These are phyloP conservation scores for Chionomys nivalis DNA, from an alignment of 2,113 vertebrate species.

Conservation along the genomic window DNA sequence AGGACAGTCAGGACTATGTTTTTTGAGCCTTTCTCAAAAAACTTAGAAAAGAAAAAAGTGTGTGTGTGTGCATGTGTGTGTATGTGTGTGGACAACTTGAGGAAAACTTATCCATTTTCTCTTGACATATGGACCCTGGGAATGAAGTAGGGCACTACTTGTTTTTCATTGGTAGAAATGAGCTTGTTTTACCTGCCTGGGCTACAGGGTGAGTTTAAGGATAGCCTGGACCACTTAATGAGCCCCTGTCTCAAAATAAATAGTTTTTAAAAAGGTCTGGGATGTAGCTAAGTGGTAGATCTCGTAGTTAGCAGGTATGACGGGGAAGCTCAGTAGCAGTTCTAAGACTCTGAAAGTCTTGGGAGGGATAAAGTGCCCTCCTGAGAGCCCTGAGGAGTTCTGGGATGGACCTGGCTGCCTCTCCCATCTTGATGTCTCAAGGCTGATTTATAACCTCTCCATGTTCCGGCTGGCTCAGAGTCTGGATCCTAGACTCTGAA, in stretches of 20 bases:
- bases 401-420: not conserved
- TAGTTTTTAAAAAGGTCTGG: not conserved
- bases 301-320: not conserved
- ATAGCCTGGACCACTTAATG: not conserved
- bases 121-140: not conserved
- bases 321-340: not conserved
- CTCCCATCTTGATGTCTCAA: not conserved
- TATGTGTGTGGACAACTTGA: not conserved
- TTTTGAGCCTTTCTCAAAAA: not conserved
- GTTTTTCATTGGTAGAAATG: not conserved
- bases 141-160: not conserved
- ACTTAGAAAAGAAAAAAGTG: not conserved
- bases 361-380: not conserved
- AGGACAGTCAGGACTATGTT: not conserved
- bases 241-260: not conserved
- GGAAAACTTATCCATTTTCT: not conserved
- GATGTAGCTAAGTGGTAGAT: not conserved
- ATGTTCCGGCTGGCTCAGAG: not conserved
- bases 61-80: too few relatives aligned
- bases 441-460: not conserved
- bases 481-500: not conserved
- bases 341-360: not conserved
- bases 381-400: not conserved
- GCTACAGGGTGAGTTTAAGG: not conserved
- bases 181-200: not conserved